Percentiles rank a stretch among this genome's conserved stretches.
phyloP scores from a whole-genome alignment of 2,888 invertebrate species.

The Patella depressa region DNA sequence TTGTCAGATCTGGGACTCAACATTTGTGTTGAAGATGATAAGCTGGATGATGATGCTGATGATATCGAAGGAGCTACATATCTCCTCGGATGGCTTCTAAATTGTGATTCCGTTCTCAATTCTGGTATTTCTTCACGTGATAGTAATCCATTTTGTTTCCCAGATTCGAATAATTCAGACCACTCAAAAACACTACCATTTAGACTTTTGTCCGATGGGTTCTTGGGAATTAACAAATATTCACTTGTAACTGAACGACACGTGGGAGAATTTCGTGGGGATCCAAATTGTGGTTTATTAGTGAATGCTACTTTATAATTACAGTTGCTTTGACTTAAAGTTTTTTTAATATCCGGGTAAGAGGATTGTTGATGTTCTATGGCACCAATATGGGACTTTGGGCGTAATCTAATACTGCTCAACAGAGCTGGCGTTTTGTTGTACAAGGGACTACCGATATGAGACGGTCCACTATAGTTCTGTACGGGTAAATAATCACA shows the following conservation, averaged over 20 bases:
- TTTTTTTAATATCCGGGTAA: slow-evolving; percentile 42
- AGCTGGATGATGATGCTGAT: too few relatives aligned
- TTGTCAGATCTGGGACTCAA: too few relatives aligned
- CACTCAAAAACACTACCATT: background rate
- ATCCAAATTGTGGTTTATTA: too few relatives aligned
- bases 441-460: slow-evolving; percentile 48
- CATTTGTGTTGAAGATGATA: too few relatives aligned
- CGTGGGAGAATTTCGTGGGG: too few relatives aligned
- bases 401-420: slow-evolving; percentile 46
- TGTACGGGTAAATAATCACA: slow-evolving; percentile 16
- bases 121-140: too few relatives aligned
- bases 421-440: slow-evolving; percentile 43
- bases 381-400: slow-evolving; percentile 42
- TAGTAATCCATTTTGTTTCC: too few relatives aligned
- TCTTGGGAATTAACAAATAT: background rate
- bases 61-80: too few relatives aligned
- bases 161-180: background rate
- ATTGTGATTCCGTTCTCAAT: too few relatives aligned
- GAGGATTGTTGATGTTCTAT: slow-evolving; percentile 26
- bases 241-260: background rate
- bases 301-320: slow-evolving; percentile 36
- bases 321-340: slow-evolving; percentile 47
- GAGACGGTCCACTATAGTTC: slow-evolving; percentile 43
- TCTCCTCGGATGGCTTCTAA: too few relatives aligned
- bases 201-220: background rate